Conservation (phyloP, 2,797 vertebrate genomes). For the Pagetopsis macropterus region DNA sequence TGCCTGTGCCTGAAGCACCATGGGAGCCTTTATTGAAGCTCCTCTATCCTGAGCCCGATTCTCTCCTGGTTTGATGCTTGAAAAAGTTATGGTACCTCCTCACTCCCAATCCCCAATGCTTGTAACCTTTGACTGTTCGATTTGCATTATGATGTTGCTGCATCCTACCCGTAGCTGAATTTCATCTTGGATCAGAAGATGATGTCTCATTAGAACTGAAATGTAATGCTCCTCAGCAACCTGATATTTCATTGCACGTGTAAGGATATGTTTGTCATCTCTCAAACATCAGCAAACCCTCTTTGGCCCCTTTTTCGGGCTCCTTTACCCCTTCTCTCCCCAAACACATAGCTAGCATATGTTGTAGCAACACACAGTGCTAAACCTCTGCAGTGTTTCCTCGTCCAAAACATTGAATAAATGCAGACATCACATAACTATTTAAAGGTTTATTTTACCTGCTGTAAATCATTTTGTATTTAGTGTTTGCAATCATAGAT, state of each 20-base stretch:
- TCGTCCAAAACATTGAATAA: background rate
- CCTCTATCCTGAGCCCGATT: constrained; percentile 20
- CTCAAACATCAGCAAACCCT: constrained; percentile 12
- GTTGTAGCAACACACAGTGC: constrained; percentile 1
- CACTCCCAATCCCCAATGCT: constrained; percentile 44
- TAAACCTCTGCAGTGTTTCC: background rate
- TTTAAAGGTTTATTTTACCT: constrained; percentile 15
- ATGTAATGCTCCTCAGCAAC: constrained; percentile 1
- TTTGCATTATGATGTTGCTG: constrained; percentile 32
- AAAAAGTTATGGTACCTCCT: constrained; percentile 38
- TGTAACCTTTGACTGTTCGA: constrained; percentile 47
- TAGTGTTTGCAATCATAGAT: background rate
- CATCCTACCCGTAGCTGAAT: constrained; percentile 21
- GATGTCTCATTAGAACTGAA: constrained; percentile 3
- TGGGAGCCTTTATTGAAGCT: constrained; percentile 25
- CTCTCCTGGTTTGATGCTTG: constrained; percentile 51
- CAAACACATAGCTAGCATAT: background rate
- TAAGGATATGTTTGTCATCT: constrained; percentile 1
- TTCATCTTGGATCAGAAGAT: constrained; percentile 19
- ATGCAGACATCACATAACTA: background rate
- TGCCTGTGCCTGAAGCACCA: constrained; percentile 25
- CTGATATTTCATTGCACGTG: constrained; percentile 14
- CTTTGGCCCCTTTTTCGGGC: constrained; percentile 5
- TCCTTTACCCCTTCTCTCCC: background rate
- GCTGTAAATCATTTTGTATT: background rate